These are phyloP conservation scores for Drosophila pegasa DNA, from an alignment of 2,888 invertebrate genomes.

Conservation along the genomic window DNA sequence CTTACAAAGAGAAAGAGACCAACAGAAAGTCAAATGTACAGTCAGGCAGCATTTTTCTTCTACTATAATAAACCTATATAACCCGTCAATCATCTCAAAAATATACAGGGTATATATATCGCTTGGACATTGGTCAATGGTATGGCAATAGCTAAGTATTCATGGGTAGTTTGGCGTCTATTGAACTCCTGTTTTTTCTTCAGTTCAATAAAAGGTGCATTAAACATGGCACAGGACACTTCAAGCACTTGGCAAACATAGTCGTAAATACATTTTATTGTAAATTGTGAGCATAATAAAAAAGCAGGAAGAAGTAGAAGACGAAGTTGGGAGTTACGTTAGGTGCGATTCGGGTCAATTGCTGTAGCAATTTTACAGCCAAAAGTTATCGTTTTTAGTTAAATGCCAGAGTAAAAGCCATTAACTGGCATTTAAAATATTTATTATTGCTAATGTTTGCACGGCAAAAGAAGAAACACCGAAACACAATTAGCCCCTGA, in stretches of 20 bases:
- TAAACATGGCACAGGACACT: conserved; percentile 62
- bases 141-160: conserved; percentile 12
- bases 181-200: conserved; percentile 74
- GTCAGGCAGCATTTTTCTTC: not conserved
- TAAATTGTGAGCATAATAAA: conserved; percentile 69
- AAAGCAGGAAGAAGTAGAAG: conserved; percentile 11
- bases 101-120: not conserved
- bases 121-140: conserved; percentile 42
- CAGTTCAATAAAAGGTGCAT: conserved; percentile 78
- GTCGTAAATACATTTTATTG: conserved; percentile 79
- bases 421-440: conserved; percentile 66
- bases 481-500: conserved; percentile 52
- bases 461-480: conserved; percentile 16
- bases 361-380: conserved; percentile 23
- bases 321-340: not conserved
- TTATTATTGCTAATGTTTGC: conserved; percentile 58
- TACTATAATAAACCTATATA: not conserved
- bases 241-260: conserved; percentile 68
- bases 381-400: conserved; percentile 27
- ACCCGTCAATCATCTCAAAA: not conserved
- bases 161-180: conserved; percentile 47
- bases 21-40: not conserved
- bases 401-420: conserved; percentile 42
- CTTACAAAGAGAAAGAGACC: not conserved
- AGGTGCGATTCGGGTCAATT: conserved; percentile 43